phyloP scores from a whole-genome alignment of 1,140 invertebrate genomes.

The Calycopis cecrops region DNA sequence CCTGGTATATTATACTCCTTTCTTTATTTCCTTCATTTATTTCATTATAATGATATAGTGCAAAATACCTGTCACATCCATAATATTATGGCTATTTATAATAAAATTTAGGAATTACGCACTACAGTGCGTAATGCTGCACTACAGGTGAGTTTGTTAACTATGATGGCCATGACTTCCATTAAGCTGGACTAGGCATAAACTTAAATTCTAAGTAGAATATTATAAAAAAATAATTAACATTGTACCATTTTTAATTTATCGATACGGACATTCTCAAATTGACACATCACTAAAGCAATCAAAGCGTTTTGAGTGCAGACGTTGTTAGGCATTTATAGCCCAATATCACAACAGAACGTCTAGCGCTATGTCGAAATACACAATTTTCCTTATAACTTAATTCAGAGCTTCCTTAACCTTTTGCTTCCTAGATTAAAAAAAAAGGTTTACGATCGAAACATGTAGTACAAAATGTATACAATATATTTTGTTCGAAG shows the following conservation, averaged over 20 bases:
- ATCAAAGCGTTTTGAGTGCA: slow-evolving; percentile 7
- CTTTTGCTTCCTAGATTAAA: not conserved
- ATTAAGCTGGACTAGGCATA: not conserved
- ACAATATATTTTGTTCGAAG: no score
- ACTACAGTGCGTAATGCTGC: no score
- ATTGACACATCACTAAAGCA: not conserved
- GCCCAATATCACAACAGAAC: not conserved
- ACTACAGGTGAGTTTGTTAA: not conserved
- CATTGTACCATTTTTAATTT: not conserved
- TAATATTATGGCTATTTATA: not conserved
- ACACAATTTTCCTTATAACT: not conserved
- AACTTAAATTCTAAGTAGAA: not conserved
- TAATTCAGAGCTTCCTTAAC: not conserved
- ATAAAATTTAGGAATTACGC: not conserved
- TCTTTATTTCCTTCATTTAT: not conserved
- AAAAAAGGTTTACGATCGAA: no score
- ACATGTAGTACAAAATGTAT: no score
- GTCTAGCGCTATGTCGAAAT: not conserved
- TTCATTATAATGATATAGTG: not conserved
- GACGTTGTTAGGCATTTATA: slow-evolving; percentile 1
- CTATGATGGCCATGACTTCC: not conserved
- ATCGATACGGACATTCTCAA: not conserved
- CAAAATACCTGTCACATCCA: not conserved
- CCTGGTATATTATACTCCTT: no score
- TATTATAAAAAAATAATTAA: not conserved